Base-by-base conservation (phyloP, 2,113 vertebrate species). In the Mystacornis crossleyi region DNA sequence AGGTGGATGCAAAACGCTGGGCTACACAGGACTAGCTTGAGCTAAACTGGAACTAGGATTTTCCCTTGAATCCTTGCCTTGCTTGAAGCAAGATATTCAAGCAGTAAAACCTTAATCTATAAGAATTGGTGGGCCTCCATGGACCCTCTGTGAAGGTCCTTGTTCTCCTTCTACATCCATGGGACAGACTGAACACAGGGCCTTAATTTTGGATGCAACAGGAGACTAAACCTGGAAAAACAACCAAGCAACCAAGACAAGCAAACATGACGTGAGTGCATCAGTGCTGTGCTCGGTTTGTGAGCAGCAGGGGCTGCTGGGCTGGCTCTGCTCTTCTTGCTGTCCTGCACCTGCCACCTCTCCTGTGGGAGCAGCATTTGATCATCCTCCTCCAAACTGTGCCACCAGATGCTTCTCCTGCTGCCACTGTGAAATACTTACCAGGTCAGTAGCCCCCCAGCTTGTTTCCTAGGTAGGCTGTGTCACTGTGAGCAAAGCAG, bases 261-360 rank as follows among this genome's bases (percentile, higher is more conserved):
- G 60, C 20, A n/a, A 47, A 48, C 0, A 2, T 19, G 50, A 33
- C 4, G 0, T 17, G 14, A 86, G 18, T 6, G 18, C 8, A 34
- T 43, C 58, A 47, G 3, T 54, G 25, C 40, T 58, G 42, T 3
- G 1, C 23, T 47, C 0, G 0, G 34, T n/a, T 34, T 69, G 45
- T 20, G 26, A 87, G 69, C 60, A 66, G 55, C 51, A 28, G 42
- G 20, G 24, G 62, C 57, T 67, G 53, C 47, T 29, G 48, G 60
- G 21, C 43, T 75, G 66, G 34, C 64, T 3, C 5, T 51, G 58
- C 48, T 9, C 1, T 26, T 47, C 16, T 47, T 21, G 38, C 13
- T 67, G 47, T 51, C 12, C 40, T 64, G 89, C 26, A 43, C 29
- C 54, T 61, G 40, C 38, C 65, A 50, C 21, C 4, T 18, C 16